Evolutionary conservation across 2,113 vertebrate genomes (phyloP).

Genomic region (Aramus guarauna): DNA sequence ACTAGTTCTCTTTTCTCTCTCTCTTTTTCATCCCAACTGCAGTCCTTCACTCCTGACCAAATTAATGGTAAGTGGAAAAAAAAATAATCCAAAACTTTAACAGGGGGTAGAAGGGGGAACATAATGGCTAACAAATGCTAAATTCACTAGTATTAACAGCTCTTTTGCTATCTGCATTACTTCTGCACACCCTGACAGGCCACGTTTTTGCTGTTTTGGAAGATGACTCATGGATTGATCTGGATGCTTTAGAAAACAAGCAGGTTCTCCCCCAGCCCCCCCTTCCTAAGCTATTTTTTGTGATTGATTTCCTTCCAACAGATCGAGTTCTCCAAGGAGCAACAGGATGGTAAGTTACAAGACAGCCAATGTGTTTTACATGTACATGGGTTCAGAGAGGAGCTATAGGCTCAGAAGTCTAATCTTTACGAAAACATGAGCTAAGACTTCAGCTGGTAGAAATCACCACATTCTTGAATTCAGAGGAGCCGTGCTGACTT

Average conservation of each 20-base stretch:
- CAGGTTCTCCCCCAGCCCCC: conserved; percentile 39
- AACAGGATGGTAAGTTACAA: conserved; percentile 83
- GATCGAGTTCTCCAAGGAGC: conserved; percentile 83
- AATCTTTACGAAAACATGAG: not conserved
- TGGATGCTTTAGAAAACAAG: conserved; percentile 63
- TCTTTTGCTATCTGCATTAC: conserved; percentile 44
- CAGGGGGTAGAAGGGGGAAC: not conserved
- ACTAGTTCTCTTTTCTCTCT: conserved; percentile 70
- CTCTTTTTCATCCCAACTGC: conserved; percentile 55
- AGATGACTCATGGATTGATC: conserved; percentile 64
- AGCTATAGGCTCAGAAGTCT: not conserved
- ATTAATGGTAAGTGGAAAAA: conserved; percentile 79
- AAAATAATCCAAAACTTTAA: conserved; percentile 27
- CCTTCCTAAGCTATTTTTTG: conserved; percentile 73
- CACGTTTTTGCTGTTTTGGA: conserved; percentile 59
- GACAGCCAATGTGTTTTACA: not conserved
- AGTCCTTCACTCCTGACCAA: conserved; percentile 85
- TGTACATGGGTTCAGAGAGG: not conserved
- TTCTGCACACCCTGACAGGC: conserved; percentile 55
- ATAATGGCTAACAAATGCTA: not conserved
- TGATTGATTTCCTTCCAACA: conserved; percentile 81
- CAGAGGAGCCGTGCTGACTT: not conserved
- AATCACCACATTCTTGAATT: not conserved
- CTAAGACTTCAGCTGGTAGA: not conserved
- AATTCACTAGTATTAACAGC: conserved; percentile 28